These are phyloP conservation scores for Drosophila pallidifrons DNA, from an alignment of 1,140 invertebrate species.

Conservation along the genomic window DNA sequence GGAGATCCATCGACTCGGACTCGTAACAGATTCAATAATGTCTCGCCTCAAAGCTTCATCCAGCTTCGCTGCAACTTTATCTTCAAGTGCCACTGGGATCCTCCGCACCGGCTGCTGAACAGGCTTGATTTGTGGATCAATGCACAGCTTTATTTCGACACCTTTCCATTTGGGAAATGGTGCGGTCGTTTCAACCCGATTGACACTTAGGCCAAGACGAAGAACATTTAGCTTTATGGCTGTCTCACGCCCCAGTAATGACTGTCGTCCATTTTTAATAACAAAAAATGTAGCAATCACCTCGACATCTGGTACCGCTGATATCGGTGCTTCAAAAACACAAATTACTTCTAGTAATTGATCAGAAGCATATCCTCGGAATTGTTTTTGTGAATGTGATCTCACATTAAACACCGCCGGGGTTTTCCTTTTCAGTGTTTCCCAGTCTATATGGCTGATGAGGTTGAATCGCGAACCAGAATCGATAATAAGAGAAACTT, in stretches of 20 bases:
- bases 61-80: neutral
- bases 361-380: conserved; percentile 22
- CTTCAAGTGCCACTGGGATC: conserved; percentile 20
- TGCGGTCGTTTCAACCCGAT: conserved; percentile 1
- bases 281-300: conserved; percentile 8
- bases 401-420: neutral
- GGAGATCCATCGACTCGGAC: conserved; percentile 21
- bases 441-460: neutral
- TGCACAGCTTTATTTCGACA: conserved; percentile 9
- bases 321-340: conserved; percentile 34
- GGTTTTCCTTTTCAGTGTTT: neutral
- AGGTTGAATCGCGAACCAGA: neutral
- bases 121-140: conserved; percentile 5
- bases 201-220: conserved; percentile 2
- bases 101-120: conserved; percentile 28
- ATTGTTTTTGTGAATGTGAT: neutral
- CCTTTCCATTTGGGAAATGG: conserved; percentile 27
- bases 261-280: conserved; percentile 32
- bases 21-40: conserved; percentile 23
- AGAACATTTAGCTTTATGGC: conserved; percentile 22
- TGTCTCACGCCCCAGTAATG: conserved; percentile 32
- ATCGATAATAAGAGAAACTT: neutral
- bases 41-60: conserved; percentile 1
- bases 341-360: conserved; percentile 17
- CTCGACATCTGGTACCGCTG: neutral